Base-by-base conservation (phyloP, 2,113 vertebrate species). In the Centropus unirufus region DNA sequence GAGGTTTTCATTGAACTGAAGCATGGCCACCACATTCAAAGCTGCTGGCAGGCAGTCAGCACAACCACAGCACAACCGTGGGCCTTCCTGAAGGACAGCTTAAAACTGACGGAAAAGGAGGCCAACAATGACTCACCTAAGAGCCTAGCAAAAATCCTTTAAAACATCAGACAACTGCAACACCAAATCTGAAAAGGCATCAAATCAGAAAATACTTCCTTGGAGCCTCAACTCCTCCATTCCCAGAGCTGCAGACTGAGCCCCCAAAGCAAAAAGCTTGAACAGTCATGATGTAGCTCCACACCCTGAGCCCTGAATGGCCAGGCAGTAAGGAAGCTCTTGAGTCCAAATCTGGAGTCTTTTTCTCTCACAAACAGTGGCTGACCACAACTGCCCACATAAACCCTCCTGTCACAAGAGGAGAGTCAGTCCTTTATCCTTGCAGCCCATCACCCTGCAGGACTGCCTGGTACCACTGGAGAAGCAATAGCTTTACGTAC, bases 381-480 rank as follows among this genome's bases (percentile, higher is more conserved):
- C n/a, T 42, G 92, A 58, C 27, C 75, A 80, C 88, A 90, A 77
- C 24, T 39, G 40, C 46, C 44, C 55, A 21, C 51, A 93, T 73
- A 77, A 92, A 63, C 57, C 26, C 51, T 76, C 47, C 76, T 92
- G 68, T 81, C 68, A 95, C 72, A 42, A 51, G 68, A 92, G 39
- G 51, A 94, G 64, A 94, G 83, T 42, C 47, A 67, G 76, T 32
- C 34, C 92, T 86, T 95, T 93, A 94, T 95, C 79, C 59, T 29
- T 66, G 63, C 55, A 85, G 76, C 83, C 83, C 51, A 24, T 73
- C 79, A 32, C 72, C 3, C 5, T 86, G 64, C 94, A 87, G 94
- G 79, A 92, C 94, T 64, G 95, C 91, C 95, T 97, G 95, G 92
- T 52, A 97, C 95, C 59, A 72, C 83, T 55, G 94, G 64, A 55